Base-by-base conservation (phyloP, 2,113 vertebrate genomes). In the Scomber japonicus region DNA sequence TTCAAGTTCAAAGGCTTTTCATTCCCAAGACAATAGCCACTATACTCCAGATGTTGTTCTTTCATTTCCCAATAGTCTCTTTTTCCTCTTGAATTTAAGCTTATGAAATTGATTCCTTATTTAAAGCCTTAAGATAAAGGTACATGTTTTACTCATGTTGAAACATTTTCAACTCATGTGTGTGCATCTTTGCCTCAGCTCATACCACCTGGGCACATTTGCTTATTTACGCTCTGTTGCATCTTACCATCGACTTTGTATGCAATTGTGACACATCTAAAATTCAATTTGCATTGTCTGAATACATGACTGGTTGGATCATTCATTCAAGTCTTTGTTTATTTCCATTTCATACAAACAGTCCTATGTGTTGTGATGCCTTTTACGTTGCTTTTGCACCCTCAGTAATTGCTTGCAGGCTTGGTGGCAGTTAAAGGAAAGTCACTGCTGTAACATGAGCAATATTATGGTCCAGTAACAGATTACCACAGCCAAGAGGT, bases 251-350 rank as follows among this genome's bases (percentile, higher is more conserved):
- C 13, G 16, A 59, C 24, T 62, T n/a, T 61, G 9, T 19, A 40
- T 59, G n/a, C 40, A 31, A 56, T 66, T 9, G 17, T 14, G 55
- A 14, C 14, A 24, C 45, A 2, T 73, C 49, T 48, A 59, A 53
- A 81, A 61, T 45, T 56, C 60, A 35, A 35, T 14, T 35, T 49
- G 3, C 12, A 5, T 44, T 79, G n/a, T 57, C 60, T 35, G 30
- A 49, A 48, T 24, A 54, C 48, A 55, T n/a, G 51, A 54, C 11
- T 69, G 61, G 66, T 53, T 44, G 67, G 11, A 21, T 71, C 7
- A 53, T 57, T 31, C 3, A 62, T 68, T 73, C 15, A 70, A 66
- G 21, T 17, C 15, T 2, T 17, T 3, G 19, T 63, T 78, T 56
- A 54, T 16, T 35, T 11, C 12, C 5, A 56, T 40, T 56, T 61